These are phyloP conservation scores for Tinamus major DNA, from an alignment of 2,797 vertebrate genomes.

Conservation along the genomic window DNA sequence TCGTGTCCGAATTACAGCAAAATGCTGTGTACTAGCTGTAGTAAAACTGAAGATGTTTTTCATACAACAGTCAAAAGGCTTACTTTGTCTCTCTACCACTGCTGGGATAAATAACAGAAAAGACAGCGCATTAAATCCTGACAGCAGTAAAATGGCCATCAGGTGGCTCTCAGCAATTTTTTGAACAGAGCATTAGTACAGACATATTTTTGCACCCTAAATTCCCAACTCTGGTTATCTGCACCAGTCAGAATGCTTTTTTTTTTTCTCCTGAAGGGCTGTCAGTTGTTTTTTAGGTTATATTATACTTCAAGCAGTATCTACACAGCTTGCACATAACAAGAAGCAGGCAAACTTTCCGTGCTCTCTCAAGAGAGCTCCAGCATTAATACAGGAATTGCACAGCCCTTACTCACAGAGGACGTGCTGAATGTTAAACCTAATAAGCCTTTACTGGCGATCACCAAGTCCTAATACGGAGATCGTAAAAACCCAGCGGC, in stretches of 20 bases:
- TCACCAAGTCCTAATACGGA: not conserved
- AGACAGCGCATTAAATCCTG: not conserved
- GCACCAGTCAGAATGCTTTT: not conserved
- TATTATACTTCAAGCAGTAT: not conserved
- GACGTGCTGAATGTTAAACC: not conserved
- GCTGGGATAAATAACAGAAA: not conserved
- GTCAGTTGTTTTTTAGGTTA: not conserved
- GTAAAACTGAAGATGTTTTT: not conserved
- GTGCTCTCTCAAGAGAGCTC: not conserved
- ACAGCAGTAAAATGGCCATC: not conserved
- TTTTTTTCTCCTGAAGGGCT: not conserved
- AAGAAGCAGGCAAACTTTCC: not conserved
- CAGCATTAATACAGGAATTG: conserved; percentile 13
- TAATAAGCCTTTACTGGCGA: not conserved
- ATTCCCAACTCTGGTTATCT: not conserved
- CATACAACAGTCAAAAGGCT: not conserved
- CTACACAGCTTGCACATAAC: not conserved
- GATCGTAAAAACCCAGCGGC: not conserved
- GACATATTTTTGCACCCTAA: not conserved
- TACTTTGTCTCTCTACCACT: not conserved
- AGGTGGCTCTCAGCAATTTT: not conserved
- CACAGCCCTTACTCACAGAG: not conserved
- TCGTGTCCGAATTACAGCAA: not conserved
- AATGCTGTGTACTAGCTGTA: not conserved
- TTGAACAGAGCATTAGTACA: not conserved